Evolutionary conservation across 1,140 invertebrate species (phyloP).

Genomic region (Delia radicum): DNA sequence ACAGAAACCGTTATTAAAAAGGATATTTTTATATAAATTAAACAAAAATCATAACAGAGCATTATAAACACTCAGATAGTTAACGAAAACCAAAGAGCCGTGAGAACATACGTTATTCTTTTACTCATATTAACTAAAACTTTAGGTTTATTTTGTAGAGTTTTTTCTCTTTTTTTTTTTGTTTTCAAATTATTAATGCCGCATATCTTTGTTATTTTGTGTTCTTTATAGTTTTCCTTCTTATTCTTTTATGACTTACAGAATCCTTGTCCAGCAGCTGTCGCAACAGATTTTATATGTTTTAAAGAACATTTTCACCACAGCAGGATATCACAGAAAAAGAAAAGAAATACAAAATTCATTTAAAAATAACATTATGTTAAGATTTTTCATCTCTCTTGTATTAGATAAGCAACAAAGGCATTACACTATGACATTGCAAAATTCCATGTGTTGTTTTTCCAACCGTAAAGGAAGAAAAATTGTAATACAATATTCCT

Average conservation of each 20-base stretch:
- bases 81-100: neutral
- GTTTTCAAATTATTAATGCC: neutral
- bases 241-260: neutral
- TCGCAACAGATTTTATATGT: conserved; percentile 22
- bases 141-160: neutral
- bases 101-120: neutral
- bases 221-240: neutral
- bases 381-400: neutral
- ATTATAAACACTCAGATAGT: neutral
- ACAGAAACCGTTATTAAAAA: too few species aligned
- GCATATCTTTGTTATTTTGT: neutral
- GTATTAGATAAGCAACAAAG: neutral
- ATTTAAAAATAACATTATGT: conserved; percentile 19
- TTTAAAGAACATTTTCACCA: conserved; percentile 18
- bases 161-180: neutral
- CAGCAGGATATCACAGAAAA: conserved; percentile 10
- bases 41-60: conserved; percentile 20
- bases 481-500: neutral
- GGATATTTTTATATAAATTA: neutral
- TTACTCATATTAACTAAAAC: too few species aligned
- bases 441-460: neutral
- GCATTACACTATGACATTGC: neutral
- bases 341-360: neutral
- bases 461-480: neutral
- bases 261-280: conserved; percentile 19